Conservation (phyloP, 1,140 invertebrate species). For the Temnothorax nylanderi region DNA sequence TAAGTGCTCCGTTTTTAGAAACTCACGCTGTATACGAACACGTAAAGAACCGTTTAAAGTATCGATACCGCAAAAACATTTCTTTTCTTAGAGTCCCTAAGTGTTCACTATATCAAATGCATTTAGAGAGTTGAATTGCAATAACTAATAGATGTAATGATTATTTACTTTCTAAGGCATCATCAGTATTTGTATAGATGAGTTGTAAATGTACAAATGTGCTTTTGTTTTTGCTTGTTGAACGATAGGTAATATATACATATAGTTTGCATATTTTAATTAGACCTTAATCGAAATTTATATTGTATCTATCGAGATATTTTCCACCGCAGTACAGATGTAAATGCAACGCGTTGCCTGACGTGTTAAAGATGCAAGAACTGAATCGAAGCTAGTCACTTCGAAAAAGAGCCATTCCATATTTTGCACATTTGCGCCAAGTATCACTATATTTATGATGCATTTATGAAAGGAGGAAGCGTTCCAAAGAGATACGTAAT, state of each 20-base stretch:
- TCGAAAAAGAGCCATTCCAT: background rate
- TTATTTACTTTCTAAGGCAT: slow-evolving; percentile 46
- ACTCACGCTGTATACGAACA: background rate
- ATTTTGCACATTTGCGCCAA: background rate
- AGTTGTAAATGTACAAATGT: slow-evolving; percentile 24
- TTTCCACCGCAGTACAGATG: background rate
- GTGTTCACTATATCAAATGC: slow-evolving; percentile 30
- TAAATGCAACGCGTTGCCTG: background rate
- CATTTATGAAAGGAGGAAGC: background rate
- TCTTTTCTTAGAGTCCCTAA: slow-evolving; percentile 46
- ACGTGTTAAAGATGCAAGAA: slow-evolving; percentile 12
- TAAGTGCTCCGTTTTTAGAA: background rate
- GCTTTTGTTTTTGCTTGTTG: background rate
- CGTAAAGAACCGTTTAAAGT: background rate
- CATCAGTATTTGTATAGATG: slow-evolving; percentile 43
- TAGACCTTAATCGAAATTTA: background rate
- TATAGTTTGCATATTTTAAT: background rate
- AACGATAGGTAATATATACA: background rate
- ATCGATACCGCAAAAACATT: slow-evolving; percentile 20
- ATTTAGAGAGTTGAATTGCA: slow-evolving; percentile 39
- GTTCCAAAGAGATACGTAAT: slow-evolving; percentile 29
- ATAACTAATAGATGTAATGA: slow-evolving; percentile 56
- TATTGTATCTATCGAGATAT: background rate
- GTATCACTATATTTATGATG: slow-evolving; percentile 10
- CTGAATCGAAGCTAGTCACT: slow-evolving; percentile 27